These are phyloP conservation scores for Sitta europaea DNA, from an alignment of 2,113 vertebrate species.

Conservation along the genomic window DNA sequence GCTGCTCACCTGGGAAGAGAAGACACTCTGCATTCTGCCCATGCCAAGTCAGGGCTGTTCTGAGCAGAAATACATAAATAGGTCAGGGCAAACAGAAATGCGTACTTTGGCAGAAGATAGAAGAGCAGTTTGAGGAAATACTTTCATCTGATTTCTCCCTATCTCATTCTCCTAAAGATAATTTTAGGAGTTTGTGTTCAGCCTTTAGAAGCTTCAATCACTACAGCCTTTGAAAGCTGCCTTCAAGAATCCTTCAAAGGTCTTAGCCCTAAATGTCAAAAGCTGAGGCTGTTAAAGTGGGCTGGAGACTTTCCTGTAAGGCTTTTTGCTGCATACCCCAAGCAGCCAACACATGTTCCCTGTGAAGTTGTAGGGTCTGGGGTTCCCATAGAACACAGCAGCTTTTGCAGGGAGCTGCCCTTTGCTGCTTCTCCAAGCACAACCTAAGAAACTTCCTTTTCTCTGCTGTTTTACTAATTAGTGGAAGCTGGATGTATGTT, in stretches of 20 bases:
- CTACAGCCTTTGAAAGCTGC: neutral
- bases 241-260: neutral
- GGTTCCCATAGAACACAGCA: neutral
- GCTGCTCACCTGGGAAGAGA: neutral
- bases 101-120: neutral
- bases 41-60: neutral
- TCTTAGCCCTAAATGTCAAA: neutral
- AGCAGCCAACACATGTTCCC: neutral
- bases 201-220: neutral
- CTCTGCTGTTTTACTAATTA: neutral
- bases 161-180: neutral
- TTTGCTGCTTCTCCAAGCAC: neutral
- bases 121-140: conserved; percentile 18
- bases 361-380: neutral
- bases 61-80: neutral
- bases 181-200: neutral
- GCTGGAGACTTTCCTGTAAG: neutral
- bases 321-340: neutral
- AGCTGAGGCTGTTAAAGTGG: neutral
- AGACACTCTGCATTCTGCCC: neutral
- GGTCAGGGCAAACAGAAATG: neutral
- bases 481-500: neutral
- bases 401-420: neutral
- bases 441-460: neutral
- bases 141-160: neutral